Base-by-base conservation (phyloP, 2,888 invertebrate genomes). In the Rhimphoctona megacephalus region DNA sequence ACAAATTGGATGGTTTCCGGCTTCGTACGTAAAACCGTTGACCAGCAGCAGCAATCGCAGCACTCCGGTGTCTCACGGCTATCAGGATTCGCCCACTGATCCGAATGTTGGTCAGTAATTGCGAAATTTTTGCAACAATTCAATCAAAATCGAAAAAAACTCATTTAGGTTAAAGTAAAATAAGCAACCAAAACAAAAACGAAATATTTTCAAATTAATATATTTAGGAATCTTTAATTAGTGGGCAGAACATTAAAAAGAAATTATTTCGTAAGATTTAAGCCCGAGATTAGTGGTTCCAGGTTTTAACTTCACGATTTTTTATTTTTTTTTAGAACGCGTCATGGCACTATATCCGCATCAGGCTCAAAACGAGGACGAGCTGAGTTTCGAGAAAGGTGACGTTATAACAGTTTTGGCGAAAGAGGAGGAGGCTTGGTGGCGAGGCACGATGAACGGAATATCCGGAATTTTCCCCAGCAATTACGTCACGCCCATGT, bases 1-100 rank as follows among this genome's bases (percentile, higher is more conserved):
- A 52, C 98, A 99, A 94, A 97, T 99, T 52, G 99, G 99, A 3
- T 99, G 99, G 99, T 99, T 99, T 95, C 99, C 99, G 0, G 99
- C 99, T 39, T 98, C 98, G 86, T 99, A 99, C 93, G 99, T 99
- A 11, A 99, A 99, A 95, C 92, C 93, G 49, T 90, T 94, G 54
- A 93, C 93, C 22, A 94, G 94, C 88, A 94, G 93, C 83, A 94
- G 94, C 85, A 94, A 94, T 88, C 92, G 94, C 81, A 94, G 94
- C 85, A 94, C 94, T 39, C 94, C 94, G 11, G 90, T 94, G 49
- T 94, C 94, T 81, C 94, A 94, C 80, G 92, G 94, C 72, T 94
- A 94, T 89, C 93, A 93, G 90, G 94, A 94, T 83, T 94, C 94
- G 9, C 94, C 94, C 25, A 94, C 94, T 46, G 94, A 94, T 91